Conservation (phyloP, 2,888 invertebrate genomes). For the Luperina nickerlii region DNA sequence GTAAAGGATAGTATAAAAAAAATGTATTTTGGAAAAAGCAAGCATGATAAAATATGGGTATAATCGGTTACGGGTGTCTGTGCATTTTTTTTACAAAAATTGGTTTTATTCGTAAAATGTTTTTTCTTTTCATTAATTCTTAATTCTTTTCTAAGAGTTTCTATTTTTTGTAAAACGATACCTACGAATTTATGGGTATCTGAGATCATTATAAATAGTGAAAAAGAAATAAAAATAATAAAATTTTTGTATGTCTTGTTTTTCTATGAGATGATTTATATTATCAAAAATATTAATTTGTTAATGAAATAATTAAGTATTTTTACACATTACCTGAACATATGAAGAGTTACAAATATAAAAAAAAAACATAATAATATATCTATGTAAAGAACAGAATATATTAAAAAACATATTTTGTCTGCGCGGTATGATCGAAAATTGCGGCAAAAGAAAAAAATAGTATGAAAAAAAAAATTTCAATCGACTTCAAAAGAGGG, state of each 20-base stretch:
- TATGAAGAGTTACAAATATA: slow-evolving; percentile 86
- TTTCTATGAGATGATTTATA: slow-evolving; percentile 88
- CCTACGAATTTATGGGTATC: slow-evolving; percentile 80
- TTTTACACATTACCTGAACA: slow-evolving; percentile 89
- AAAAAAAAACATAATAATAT: slow-evolving; percentile 73
- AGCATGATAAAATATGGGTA: slow-evolving; percentile 75
- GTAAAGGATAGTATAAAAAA: slow-evolving; percentile 80
- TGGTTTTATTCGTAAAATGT: slow-evolving; percentile 53
- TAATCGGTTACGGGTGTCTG: slow-evolving; percentile 71
- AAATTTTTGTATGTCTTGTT: slow-evolving; percentile 85
- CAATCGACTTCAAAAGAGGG: neutral
- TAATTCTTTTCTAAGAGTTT: slow-evolving; percentile 79
- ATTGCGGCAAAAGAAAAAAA: slow-evolving; percentile 36
- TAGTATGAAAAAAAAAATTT: slow-evolving; percentile 36
- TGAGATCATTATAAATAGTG: slow-evolving; percentile 71
- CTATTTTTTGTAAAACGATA: slow-evolving; percentile 86
- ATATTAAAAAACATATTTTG: slow-evolving; percentile 85
- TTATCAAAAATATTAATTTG: slow-evolving; percentile 86
- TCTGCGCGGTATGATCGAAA: slow-evolving; percentile 78
- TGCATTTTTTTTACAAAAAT: slow-evolving; percentile 66
- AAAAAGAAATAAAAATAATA: slow-evolving; percentile 69
- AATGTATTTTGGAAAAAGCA: slow-evolving; percentile 78
- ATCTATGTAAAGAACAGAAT: slow-evolving; percentile 86
- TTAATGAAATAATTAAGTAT: slow-evolving; percentile 87
- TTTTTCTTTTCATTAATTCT: slow-evolving; percentile 62